Conservation (phyloP, 1,140 invertebrate genomes). For the Aphelenchoides besseyi region DNA sequence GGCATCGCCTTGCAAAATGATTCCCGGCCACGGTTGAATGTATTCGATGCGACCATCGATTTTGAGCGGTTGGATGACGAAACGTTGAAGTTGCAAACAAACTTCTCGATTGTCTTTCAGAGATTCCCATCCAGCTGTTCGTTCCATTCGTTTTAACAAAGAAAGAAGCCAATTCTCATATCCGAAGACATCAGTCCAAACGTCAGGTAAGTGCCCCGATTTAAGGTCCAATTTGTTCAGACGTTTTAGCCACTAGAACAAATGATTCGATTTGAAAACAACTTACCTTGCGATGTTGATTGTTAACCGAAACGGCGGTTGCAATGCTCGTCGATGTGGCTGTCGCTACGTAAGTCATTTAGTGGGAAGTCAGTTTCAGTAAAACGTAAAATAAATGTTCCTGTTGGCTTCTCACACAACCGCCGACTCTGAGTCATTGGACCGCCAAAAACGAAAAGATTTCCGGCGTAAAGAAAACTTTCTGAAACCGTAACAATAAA, state of each 20-base stretch:
- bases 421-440: too few relatives aligned
- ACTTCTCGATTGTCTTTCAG: not conserved
- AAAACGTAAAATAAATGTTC: too few relatives aligned
- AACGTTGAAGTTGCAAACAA: not conserved
- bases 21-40: not conserved
- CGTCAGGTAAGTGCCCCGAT: not conserved
- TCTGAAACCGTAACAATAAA: too few relatives aligned
- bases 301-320: not conserved
- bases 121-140: not conserved
- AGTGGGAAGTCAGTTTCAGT: too few relatives aligned
- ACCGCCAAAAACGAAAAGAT: too few relatives aligned
- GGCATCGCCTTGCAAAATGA: not conserved
- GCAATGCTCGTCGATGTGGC: not conserved
- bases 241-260: not conserved
- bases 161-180: not conserved
- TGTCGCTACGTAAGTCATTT: not conserved
- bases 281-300: not conserved
- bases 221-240: not conserved
- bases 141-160: not conserved
- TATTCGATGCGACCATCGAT: not conserved
- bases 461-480: too few relatives aligned
- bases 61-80: not conserved
- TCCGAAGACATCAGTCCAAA: not conserved
- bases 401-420: too few relatives aligned
- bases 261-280: not conserved